These are phyloP conservation scores for Larimichthys crocea DNA, from an alignment of 2,113 vertebrate genomes.

Conservation along the genomic window DNA sequence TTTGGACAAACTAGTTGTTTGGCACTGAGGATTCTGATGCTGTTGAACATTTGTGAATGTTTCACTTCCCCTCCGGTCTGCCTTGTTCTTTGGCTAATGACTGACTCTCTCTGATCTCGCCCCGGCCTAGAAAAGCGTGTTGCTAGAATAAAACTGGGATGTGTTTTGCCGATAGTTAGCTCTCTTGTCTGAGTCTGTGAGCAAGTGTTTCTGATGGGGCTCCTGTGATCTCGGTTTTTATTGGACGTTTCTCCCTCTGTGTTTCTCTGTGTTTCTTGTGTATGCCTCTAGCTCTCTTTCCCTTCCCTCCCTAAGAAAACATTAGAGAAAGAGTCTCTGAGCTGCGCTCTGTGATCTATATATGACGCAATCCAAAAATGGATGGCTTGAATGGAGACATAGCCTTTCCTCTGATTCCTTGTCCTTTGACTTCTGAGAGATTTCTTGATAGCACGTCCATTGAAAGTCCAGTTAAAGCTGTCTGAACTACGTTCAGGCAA, in stretches of 20 bases:
- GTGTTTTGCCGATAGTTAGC: conserved; percentile 45
- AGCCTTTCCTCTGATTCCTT: conserved; percentile 33
- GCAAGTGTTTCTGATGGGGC: conserved; percentile 53
- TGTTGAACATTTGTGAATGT: conserved; percentile 34
- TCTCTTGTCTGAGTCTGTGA: conserved; percentile 43
- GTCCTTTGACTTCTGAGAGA: conserved; percentile 41
- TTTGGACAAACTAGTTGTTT: conserved; percentile 11
- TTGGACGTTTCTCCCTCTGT: conserved; percentile 52
- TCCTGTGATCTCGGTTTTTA: conserved; percentile 63
- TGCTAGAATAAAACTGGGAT: conserved; percentile 53
- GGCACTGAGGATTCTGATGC: conserved; percentile 22
- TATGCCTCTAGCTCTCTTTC: conserved; percentile 46
- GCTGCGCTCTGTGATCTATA: conserved; percentile 14
- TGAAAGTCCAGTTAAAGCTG: conserved; percentile 6
- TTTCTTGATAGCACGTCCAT: conserved; percentile 2
- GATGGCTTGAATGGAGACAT: conserved; percentile 1
- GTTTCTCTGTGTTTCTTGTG: conserved; percentile 16
- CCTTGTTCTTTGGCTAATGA: conserved; percentile 33
- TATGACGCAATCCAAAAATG: conserved; percentile 51
- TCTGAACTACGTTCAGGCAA: background rate
- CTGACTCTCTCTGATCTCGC: conserved; percentile 45
- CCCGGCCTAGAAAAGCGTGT: conserved; percentile 27
- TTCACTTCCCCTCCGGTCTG: conserved; percentile 23
- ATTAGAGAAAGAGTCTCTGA: conserved; percentile 53
- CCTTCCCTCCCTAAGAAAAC: conserved; percentile 30